These are phyloP conservation scores for Eupeodes latifasciatus DNA, from an alignment of 2,888 invertebrate genomes.

Conservation along the genomic window DNA sequence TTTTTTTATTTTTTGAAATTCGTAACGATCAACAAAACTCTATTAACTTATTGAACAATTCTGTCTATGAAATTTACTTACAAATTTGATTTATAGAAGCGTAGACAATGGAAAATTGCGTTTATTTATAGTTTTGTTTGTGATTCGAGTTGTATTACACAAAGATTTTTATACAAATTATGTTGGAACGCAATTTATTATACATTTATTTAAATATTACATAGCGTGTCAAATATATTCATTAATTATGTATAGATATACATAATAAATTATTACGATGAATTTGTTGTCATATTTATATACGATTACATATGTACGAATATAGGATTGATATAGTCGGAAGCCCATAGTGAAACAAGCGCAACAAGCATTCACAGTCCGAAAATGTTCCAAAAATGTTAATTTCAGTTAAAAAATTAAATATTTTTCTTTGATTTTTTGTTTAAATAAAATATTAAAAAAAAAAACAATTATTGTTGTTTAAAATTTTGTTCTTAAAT, in stretches of 20 bases:
- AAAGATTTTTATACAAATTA: slow-evolving; percentile 61
- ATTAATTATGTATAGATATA: slow-evolving; percentile 31
- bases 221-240: slow-evolving; percentile 67
- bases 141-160: slow-evolving; percentile 56
- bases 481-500: slow-evolving; percentile 31
- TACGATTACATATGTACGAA: slow-evolving; percentile 60
- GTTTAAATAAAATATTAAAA: background rate
- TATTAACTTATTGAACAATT: slow-evolving; percentile 60
- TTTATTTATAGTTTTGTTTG: slow-evolving; percentile 39
- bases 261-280: slow-evolving; percentile 69
- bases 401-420: slow-evolving; percentile 80
- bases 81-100: slow-evolving; percentile 78
- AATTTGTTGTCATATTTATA: slow-evolving; percentile 45
- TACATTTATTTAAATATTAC: slow-evolving; percentile 36
- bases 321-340: slow-evolving; percentile 62
- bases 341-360: slow-evolving; percentile 77
- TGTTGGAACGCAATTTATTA: slow-evolving; percentile 67
- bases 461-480: slow-evolving; percentile 77
- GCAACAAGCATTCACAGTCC: slow-evolving; percentile 78
- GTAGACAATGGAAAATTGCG: slow-evolving; percentile 72
- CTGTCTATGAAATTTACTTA: slow-evolving; percentile 80
- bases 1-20: background rate
- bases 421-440: slow-evolving; percentile 63
- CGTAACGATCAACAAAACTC: slow-evolving; percentile 67
- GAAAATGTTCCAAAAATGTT: slow-evolving; percentile 78